Evolutionary conservation across 2,797 vertebrate genomes (phyloP), one percentile per base, ranked within the genome.

Genomic region (Pristis pectinata): DNA sequence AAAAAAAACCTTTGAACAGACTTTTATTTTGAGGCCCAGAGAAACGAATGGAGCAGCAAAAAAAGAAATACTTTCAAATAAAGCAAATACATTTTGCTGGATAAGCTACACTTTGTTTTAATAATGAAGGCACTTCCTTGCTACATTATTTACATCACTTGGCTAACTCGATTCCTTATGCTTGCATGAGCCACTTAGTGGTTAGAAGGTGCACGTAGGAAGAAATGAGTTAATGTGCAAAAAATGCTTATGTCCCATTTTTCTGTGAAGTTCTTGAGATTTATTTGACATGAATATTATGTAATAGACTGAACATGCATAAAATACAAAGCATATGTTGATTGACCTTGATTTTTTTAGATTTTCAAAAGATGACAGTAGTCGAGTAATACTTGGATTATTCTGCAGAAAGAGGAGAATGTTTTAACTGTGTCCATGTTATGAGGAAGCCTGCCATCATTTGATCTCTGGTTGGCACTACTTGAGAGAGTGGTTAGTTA

Each of bases 311-410:
- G 61, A 44, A 70, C 70, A 67, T 93, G 64, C 41, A 70, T 67
- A 91, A 64, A 91, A 91, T 93, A 44, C n/a, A 59, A 93, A 93
- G 67, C 64, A 93, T n/a, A 67, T 93, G 89, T 44, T 24, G n/a
- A 93, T 37, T 93, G 64, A 70, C 24, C 24, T 70, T 70, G 87
- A 41, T n/a, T 64, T 91, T n/a, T 34, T 61, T 67, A 67, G 30
- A 64, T 91, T 22, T 89, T 59, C n/a, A 41, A 64, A 87, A 70
- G 64, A 64, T 70, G 89, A 7, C 37, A 44, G 10, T 44, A 10
- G 24, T 70, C 41, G 30, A 27, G 13, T 89, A 24, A 64, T n/a
- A 70, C 41, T 70, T n/a, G 27, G 64, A 44, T 70, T 93, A 70
- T 41, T 24, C 37, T 11, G 22, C n/a, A 27, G 89, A 4, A 70